Conservation (phyloP, 1,140 invertebrate species). For the Dreissena polymorpha region DNA sequence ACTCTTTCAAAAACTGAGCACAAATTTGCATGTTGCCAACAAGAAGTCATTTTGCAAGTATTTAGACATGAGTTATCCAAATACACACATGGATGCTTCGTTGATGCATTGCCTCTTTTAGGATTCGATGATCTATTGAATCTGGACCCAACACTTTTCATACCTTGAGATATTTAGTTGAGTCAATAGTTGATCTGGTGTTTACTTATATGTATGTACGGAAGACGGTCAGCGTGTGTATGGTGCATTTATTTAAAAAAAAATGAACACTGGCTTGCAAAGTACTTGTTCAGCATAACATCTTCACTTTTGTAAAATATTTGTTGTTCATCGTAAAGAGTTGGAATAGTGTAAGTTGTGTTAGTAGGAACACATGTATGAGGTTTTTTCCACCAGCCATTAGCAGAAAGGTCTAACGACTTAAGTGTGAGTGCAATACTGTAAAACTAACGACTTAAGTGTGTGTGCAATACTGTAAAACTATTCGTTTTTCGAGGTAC, state of each 20-base stretch:
- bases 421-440: background rate
- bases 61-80: too few relatives aligned
- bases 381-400: background rate
- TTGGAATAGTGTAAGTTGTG: background rate
- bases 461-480: background rate
- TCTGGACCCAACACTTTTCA: too few relatives aligned
- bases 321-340: background rate
- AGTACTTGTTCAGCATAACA: background rate
- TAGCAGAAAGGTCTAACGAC: background rate
- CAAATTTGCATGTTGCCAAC: too few relatives aligned
- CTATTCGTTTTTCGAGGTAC: background rate
- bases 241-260: background rate
- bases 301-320: background rate
- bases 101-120: too few relatives aligned
- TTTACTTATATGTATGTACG: too few relatives aligned
- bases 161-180: too few relatives aligned
- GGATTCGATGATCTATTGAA: too few relatives aligned
- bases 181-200: too few relatives aligned
- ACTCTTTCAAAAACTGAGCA: too few relatives aligned
- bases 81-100: too few relatives aligned
- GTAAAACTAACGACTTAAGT: conserved; percentile 8
- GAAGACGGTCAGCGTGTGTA: too few relatives aligned
- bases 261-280: conserved; percentile 5
- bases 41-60: too few relatives aligned
- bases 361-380: background rate